phyloP scores from a whole-genome alignment of 2,113 vertebrate species.

The Sceloporus undulatus region DNA sequence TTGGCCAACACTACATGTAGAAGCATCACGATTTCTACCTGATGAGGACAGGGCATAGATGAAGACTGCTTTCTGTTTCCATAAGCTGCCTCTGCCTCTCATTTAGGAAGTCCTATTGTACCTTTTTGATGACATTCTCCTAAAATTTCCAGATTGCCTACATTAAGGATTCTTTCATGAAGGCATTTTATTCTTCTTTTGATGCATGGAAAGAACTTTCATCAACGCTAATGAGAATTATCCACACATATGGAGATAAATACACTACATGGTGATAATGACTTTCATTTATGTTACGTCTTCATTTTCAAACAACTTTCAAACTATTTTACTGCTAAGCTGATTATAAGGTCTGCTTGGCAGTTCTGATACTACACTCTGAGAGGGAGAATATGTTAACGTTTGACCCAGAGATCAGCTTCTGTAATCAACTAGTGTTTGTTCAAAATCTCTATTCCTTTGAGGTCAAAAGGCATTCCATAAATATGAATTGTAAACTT shows the following conservation, averaged over 20 bases:
- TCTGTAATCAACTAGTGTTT: constrained; percentile 2
- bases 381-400: neutral
- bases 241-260: constrained; percentile 73
- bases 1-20: neutral
- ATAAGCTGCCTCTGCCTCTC: neutral
- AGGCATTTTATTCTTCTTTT: constrained; percentile 56
- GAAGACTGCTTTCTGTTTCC: neutral
- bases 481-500: constrained; percentile 22
- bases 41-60: neutral
- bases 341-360: constrained; percentile 74
- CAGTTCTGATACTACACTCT: constrained; percentile 63
- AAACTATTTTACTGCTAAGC: constrained; percentile 73
- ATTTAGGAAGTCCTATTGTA: neutral
- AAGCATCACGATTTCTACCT: neutral
- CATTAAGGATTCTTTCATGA: neutral
- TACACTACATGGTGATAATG: constrained; percentile 76
- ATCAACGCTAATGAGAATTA: constrained; percentile 74
- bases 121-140: neutral
- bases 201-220: constrained; percentile 61
- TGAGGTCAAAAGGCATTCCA: constrained; percentile 35
- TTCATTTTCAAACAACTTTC: constrained; percentile 74
- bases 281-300: constrained; percentile 72
- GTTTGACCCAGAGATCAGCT: constrained; percentile 45
- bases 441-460: constrained; percentile 19
- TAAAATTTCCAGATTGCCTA: neutral